Evolutionary conservation across 1,140 invertebrate genomes (phyloP).

Genomic region (Drosophila kurseongensis): DNA sequence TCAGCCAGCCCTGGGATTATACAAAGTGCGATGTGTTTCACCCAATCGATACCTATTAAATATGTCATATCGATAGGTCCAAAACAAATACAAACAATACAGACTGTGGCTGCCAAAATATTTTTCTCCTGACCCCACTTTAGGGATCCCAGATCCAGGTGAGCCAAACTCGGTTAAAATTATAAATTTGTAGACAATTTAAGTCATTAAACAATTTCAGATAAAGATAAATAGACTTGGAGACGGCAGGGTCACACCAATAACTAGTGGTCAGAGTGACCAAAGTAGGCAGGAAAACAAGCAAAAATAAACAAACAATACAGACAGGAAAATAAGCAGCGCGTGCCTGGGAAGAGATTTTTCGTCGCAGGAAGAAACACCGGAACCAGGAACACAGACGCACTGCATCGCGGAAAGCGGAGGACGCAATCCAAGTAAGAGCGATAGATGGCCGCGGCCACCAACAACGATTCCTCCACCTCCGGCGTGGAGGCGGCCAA

Average conservation of each 20-base stretch:
- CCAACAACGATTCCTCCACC: constrained; percentile 63
- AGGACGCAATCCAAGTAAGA: constrained; percentile 23
- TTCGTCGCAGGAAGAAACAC: constrained; percentile 6
- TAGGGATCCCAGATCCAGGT: not conserved
- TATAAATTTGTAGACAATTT: too few relatives aligned
- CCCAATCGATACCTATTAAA: constrained; percentile 25
- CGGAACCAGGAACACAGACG: constrained; percentile 16
- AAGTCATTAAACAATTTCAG: not conserved
- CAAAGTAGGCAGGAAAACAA: constrained; percentile 77
- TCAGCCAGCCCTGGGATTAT: too few relatives aligned
- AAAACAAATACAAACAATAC: constrained; percentile 11
- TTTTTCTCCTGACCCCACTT: not conserved
- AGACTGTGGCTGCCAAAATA: not conserved
- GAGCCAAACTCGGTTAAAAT: not conserved
- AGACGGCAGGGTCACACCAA: constrained; percentile 6
- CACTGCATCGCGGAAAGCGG: constrained; percentile 19
- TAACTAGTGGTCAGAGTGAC: constrained; percentile 7
- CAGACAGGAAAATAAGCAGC: constrained; percentile 73
- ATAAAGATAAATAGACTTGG: not conserved
- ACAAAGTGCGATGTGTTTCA: not conserved
- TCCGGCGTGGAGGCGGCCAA: constrained; percentile 63
- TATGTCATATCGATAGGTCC: constrained; percentile 34
- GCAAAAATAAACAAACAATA: constrained; percentile 80
- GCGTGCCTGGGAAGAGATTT: constrained; percentile 55
- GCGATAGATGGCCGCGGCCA: constrained; percentile 57